Evolutionary conservation across 2,888 invertebrate species (phyloP), one percentile per base, ranked within the genome.

Genomic region (Eumacrocentrus americanus): DNA sequence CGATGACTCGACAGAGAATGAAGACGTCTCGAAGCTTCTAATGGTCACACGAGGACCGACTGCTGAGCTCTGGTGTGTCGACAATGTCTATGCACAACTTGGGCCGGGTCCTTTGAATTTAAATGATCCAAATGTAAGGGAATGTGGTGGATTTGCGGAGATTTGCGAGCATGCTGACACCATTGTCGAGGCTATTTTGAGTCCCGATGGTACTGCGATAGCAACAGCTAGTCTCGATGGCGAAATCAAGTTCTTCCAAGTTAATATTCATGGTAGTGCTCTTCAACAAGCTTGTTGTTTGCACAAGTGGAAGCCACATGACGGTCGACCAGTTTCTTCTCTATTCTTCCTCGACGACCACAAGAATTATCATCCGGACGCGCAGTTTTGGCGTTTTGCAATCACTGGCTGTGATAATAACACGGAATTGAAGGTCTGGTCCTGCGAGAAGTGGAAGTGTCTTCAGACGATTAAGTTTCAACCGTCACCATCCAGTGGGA

Each of bases 301-400:
- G 64, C 95, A 97, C 83, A 88, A 93, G 75, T 96, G 98, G 97
- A 88, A 89, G 75, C 97, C 98, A 1, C 97, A 98, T 78, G 90
- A 87, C 42, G 95, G 95, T 3, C 88, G 90, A 73, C 90, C 95
- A 0, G 86, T 98, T 60, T 91, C 92, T 34, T 92, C 90, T 20
- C 85, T 98, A n/a, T 91, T 94, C 82, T 98, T 98, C 82, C 85
- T 98, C 3, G 98, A 98, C 81, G 94, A 97, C 81, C 90, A 94
- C 75, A 91, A 91, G 72, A 89, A 90, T 73, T 90, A 88, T 62
- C 86, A 86, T 62, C 84, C 89, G 0, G 91, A 91, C 68, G 86
- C 85, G 11, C 89, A 91, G 76, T 95, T 96, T 81, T 98, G 98
- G 98, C 95, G 95, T 81, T 96, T 91, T 82, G 95, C 94, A 0